A percentile compares a stretch with the other conserved stretches of the same genome.
phyloP scores from a whole-genome alignment of 2,888 invertebrate species.

The Synergus laeviventris region DNA sequence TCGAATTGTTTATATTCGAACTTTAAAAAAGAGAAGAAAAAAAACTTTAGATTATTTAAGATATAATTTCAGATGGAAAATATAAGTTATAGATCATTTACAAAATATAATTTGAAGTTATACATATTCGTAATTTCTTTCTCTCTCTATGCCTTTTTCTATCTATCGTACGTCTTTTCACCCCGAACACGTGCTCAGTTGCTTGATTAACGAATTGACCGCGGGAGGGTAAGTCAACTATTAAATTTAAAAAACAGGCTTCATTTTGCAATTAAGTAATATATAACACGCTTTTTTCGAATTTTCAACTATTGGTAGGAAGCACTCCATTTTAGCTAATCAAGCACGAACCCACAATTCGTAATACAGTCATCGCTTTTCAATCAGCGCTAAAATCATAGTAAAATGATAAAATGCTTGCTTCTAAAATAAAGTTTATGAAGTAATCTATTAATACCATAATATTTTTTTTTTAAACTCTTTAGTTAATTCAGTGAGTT shows the following conservation, averaged over 20 bases:
- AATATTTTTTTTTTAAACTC: neutral
- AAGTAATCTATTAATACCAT: no score
- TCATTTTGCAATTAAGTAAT: conserved; percentile 62
- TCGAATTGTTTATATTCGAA: no score
- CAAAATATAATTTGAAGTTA: conserved; percentile 28
- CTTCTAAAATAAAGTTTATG: neutral
- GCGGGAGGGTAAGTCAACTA: conserved; percentile 86
- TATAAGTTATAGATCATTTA: conserved; percentile 39
- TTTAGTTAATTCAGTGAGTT: neutral
- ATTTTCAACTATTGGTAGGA: conserved; percentile 59
- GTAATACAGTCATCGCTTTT: conserved; percentile 29
- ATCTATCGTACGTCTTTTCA: conserved; percentile 74
- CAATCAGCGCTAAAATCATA: conserved; percentile 7
- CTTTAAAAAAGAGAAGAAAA: no score
- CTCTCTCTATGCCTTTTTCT: conserved; percentile 75
- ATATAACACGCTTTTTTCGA: conserved; percentile 63
- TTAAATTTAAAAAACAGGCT: conserved; percentile 57
- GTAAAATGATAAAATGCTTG: neutral
- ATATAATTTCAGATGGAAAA: neutral
- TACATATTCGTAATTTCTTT: conserved; percentile 71
- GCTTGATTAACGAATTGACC: conserved; percentile 91
- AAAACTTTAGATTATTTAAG: no score
- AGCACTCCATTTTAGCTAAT: conserved; percentile 55
- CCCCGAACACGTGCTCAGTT: conserved; percentile 80
- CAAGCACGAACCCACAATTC: conserved; percentile 46